Percentiles rank a stretch among this genome's conserved stretches.
These are phyloP conservation scores for Yponomeuta malinellus DNA, from an alignment of 2,888 invertebrate species.

Conservation along the genomic window DNA sequence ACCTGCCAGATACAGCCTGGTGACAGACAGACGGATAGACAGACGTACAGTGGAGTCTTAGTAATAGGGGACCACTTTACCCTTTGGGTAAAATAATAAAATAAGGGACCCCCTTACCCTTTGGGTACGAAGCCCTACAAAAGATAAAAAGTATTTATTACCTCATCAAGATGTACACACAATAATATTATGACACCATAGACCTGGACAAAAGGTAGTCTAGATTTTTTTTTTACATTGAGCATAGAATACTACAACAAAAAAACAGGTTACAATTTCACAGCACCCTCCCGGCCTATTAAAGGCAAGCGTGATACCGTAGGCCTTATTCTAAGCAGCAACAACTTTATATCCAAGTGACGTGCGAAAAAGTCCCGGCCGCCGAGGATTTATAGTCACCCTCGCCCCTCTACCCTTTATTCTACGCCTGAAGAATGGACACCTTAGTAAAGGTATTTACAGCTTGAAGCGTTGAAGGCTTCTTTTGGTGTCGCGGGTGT, in stretches of 20 bases:
- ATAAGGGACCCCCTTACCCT: too few relatives aligned
- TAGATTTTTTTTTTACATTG: not conserved
- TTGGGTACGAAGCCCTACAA: too few relatives aligned
- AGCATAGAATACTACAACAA: not conserved
- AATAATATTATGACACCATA: too few relatives aligned
- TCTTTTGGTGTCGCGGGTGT: not conserved
- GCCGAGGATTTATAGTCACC: constrained; percentile 45
- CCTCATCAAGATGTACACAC: too few relatives aligned
- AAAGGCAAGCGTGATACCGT: constrained; percentile 18
- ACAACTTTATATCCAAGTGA: constrained; percentile 42
- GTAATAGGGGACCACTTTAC: too few relatives aligned
- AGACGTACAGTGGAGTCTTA: too few relatives aligned
- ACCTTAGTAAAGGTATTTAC: constrained; percentile 22
- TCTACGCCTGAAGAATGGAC: constrained; percentile 30
- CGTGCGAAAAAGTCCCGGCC: constrained; percentile 48
- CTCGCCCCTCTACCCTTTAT: constrained; percentile 32
- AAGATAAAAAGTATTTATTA: too few relatives aligned
- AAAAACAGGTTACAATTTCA: not conserved
- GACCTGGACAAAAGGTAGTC: too few relatives aligned
- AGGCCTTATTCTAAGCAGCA: constrained; percentile 22
- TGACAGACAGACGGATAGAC: too few relatives aligned
- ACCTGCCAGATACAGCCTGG: too few relatives aligned
- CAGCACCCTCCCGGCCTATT: constrained; percentile 22
- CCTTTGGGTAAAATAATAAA: too few relatives aligned
- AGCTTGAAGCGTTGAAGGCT: not conserved